These are phyloP conservation scores for Campylorhamphus procurvoides DNA, from an alignment of 2,113 vertebrate genomes.

Conservation along the genomic window DNA sequence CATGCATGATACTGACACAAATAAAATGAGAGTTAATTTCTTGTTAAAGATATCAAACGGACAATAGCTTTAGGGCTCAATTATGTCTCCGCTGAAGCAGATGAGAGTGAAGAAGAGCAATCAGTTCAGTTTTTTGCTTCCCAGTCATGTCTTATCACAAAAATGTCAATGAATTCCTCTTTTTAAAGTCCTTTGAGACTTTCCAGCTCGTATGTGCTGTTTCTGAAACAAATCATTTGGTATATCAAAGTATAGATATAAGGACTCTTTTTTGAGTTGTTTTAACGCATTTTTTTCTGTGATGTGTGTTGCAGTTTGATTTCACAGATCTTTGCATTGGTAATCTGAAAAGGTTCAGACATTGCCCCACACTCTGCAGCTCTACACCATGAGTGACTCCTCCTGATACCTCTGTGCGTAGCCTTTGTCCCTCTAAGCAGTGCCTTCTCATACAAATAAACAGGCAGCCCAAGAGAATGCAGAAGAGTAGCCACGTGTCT, in stretches of 20 bases:
- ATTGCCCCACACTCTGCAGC: not conserved
- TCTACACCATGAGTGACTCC: not conserved
- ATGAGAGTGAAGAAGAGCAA: not conserved
- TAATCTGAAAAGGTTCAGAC: not conserved
- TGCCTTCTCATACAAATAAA: not conserved
- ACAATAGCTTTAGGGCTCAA: not conserved
- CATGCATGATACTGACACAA: not conserved
- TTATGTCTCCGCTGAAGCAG: not conserved
- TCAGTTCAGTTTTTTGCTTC: not conserved
- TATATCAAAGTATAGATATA: not conserved
- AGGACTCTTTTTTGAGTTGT: not conserved
- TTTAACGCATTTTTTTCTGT: not conserved
- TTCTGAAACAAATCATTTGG: not conserved
- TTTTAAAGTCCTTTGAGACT: not conserved
- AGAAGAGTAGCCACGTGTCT: not conserved
- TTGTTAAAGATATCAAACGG: not conserved
- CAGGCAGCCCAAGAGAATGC: not conserved
- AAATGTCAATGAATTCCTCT: not conserved
- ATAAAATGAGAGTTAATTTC: conserved; percentile 29
- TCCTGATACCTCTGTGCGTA: not conserved
- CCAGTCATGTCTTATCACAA: not conserved
- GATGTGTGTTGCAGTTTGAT: not conserved
- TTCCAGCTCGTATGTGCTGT: not conserved
- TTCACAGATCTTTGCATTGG: not conserved
- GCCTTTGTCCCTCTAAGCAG: not conserved